These are phyloP conservation scores for Erpornis zantholeuca DNA, from an alignment of 2,113 vertebrate genomes.

Conservation along the genomic window DNA sequence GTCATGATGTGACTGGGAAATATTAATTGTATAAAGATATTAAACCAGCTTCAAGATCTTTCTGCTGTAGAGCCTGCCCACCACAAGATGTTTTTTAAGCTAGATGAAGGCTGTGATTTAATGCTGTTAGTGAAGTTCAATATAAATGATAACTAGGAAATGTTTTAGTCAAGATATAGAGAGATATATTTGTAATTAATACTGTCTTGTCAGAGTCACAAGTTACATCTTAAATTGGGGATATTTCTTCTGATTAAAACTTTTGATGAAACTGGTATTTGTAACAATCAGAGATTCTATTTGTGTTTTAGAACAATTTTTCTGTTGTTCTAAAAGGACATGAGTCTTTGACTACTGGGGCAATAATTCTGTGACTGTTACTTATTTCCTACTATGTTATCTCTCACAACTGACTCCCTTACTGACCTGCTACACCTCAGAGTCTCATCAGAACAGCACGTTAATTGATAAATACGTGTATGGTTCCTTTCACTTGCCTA, in stretches of 20 bases:
- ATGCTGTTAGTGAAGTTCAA: background rate
- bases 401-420: background rate
- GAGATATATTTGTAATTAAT: background rate
- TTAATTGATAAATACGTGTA: accelerated
- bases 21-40: background rate
- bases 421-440: background rate
- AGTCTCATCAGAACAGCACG: background rate
- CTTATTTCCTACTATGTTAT: accelerated
- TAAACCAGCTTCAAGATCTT: background rate
- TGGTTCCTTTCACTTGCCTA: background rate
- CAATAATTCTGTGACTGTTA: background rate
- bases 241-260: background rate
- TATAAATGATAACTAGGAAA: background rate
- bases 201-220: background rate
- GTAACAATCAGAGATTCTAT: background rate
- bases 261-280: background rate
- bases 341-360: background rate
- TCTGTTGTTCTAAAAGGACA: background rate
- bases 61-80: background rate
- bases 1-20: background rate
- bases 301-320: background rate
- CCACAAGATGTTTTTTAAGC: background rate
- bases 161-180: background rate
- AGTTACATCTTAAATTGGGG: background rate
- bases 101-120: background rate